Conservation (phyloP, 2,797 vertebrate genomes). For the Sebastes paucispinis region DNA sequence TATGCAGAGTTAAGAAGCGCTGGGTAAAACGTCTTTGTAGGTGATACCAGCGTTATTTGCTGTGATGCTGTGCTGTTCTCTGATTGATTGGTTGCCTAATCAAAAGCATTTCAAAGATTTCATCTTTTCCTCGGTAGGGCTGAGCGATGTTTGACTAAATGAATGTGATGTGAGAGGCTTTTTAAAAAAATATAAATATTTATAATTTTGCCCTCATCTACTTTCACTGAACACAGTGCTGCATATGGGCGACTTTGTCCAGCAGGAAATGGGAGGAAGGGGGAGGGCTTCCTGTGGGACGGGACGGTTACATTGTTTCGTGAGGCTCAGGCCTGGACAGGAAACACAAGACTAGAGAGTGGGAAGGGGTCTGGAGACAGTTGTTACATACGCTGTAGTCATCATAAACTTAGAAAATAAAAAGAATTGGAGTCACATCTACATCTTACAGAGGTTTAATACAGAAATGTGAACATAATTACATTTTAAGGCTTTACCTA, state of each 20-base stretch:
- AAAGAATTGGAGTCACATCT: neutral
- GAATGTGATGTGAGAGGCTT: neutral
- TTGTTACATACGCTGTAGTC: neutral
- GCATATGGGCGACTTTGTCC: neutral
- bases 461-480: neutral
- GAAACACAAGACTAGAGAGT: neutral
- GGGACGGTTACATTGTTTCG: conserved; percentile 12
- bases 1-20: conserved; percentile 77
- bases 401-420: neutral
- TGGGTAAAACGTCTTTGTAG: conserved; percentile 81
- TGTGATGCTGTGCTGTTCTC: conserved; percentile 59
- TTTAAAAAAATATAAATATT: too few species aligned
- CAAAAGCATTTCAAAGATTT: neutral
- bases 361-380: neutral
- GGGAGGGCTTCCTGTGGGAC: neutral
- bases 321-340: neutral
- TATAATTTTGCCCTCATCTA: neutral
- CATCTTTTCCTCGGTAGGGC: conserved; percentile 10
- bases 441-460: neutral
- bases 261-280: conserved; percentile 1
- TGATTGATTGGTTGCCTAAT: neutral
- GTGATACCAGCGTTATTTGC: conserved; percentile 59
- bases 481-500: neutral
- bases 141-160: conserved; percentile 33
- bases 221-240: neutral